A percentile compares a stretch with the other conserved stretches of the same genome.
These are phyloP conservation scores for Sciaenops ocellatus DNA, from an alignment of 2,797 vertebrate genomes.

Conservation along the genomic window DNA sequence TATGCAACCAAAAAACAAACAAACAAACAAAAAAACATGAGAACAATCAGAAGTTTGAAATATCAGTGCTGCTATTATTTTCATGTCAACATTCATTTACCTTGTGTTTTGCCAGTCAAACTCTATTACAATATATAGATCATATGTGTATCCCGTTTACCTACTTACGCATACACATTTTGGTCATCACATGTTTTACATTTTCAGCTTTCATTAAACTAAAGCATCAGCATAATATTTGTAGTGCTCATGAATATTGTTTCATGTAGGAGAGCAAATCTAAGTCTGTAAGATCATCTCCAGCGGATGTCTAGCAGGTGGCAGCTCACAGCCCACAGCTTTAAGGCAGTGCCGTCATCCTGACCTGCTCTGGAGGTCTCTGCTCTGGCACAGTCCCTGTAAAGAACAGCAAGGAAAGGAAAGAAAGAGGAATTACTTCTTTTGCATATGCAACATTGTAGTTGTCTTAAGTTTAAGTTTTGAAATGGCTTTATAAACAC, in stretches of 20 bases:
- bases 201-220: background rate
- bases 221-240: background rate
- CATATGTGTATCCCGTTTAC: background rate
- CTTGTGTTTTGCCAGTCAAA: background rate
- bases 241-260: background rate
- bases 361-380: conserved; percentile 72
- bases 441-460: background rate
- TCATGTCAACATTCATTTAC: background rate
- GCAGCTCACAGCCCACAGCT: conserved; percentile 85
- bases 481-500: background rate
- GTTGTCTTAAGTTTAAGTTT: background rate
- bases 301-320: conserved; percentile 82
- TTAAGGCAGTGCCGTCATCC: conserved; percentile 78
- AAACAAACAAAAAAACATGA: background rate
- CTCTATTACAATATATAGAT: background rate
- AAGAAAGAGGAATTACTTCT: background rate
- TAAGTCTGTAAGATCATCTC: conserved; percentile 64
- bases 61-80: background rate
- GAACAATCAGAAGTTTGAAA: background rate
- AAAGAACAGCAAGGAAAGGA: background rate
- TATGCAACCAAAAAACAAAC: too few relatives aligned
- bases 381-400: conserved; percentile 75
- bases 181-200: background rate
- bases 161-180: background rate
- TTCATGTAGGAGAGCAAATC: background rate